Conservation (phyloP, 2,113 vertebrate genomes). For the Embiotoca jacksoni region DNA sequence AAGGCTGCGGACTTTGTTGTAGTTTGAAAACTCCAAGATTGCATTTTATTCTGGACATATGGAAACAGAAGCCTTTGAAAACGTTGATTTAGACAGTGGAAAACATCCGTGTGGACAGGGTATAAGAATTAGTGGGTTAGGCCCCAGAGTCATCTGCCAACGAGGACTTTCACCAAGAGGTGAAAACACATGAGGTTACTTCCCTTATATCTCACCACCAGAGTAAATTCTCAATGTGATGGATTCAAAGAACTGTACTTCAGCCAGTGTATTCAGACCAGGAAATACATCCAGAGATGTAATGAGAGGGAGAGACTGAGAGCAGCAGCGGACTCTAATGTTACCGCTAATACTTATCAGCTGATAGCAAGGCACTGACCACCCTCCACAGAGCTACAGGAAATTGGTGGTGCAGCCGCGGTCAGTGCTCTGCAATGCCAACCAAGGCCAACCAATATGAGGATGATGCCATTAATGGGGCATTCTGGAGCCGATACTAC, state of each 20-base stretch:
- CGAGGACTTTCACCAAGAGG: background rate
- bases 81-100: no score
- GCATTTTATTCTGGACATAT: no score
- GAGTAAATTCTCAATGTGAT: background rate
- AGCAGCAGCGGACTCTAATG: background rate
- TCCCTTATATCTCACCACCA: background rate
- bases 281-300: background rate
- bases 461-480: background rate
- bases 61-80: no score
- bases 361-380: background rate
- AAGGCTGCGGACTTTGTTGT: no score
- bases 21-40: no score
- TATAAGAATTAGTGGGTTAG: no score
- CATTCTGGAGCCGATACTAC: slow-evolving; percentile 3
- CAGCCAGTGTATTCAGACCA: background rate
- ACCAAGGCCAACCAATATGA: no score
- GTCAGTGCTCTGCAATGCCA: no score
- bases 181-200: background rate
- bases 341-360: background rate
- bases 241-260: background rate
- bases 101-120: no score
- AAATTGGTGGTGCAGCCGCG: background rate
- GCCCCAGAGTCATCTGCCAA: background rate
- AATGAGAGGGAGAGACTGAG: background rate
- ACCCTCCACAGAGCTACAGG: background rate